These are phyloP conservation scores for Porites divaricata DNA, from an alignment of 92 coral and sea anemone species.

Conservation along the genomic window DNA sequence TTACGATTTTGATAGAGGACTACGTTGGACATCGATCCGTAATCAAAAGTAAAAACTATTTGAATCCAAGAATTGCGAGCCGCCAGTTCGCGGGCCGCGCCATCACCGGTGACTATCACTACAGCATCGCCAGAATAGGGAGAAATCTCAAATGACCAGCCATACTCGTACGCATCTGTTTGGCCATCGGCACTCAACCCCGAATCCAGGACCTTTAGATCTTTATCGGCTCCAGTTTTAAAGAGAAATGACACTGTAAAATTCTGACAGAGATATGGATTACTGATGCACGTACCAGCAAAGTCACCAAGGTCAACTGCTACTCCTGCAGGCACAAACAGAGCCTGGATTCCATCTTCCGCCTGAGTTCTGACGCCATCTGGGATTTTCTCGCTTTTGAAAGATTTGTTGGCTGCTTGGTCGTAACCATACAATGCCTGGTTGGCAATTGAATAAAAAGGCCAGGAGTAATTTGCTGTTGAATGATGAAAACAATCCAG, in stretches of 20 bases:
- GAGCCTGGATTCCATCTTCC: slow-evolving; percentile 26
- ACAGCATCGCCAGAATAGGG: background rate
- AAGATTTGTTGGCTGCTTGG: slow-evolving; percentile 2
- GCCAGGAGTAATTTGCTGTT: slow-evolving; percentile 14
- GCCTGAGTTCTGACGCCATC: background rate
- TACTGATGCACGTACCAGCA: slow-evolving; percentile 20
- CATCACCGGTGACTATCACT: background rate
- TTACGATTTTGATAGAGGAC: background rate
- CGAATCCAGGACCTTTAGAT: background rate
- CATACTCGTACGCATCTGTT: background rate
- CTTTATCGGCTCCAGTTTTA: background rate
- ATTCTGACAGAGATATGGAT: slow-evolving; percentile 6
- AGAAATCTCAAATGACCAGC: slow-evolving; percentile 4
- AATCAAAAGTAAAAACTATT: slow-evolving; percentile 4
- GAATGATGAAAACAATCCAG: too few relatives aligned
- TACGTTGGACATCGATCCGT: background rate
- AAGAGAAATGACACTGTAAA: slow-evolving; percentile 25
- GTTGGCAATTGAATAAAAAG: background rate
- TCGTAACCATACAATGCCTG: slow-evolving; percentile 22
- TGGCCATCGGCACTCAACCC: background rate
- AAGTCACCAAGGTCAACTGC: slow-evolving; percentile 21
- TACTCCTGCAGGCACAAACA: slow-evolving; percentile 23
- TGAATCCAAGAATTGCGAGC: background rate
- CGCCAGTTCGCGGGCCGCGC: background rate
- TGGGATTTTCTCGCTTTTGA: background rate